Evolutionary conservation across 2,113 vertebrate species (phyloP), one percentile per base, ranked within the genome.

Genomic region (Morone saxatilis): DNA sequence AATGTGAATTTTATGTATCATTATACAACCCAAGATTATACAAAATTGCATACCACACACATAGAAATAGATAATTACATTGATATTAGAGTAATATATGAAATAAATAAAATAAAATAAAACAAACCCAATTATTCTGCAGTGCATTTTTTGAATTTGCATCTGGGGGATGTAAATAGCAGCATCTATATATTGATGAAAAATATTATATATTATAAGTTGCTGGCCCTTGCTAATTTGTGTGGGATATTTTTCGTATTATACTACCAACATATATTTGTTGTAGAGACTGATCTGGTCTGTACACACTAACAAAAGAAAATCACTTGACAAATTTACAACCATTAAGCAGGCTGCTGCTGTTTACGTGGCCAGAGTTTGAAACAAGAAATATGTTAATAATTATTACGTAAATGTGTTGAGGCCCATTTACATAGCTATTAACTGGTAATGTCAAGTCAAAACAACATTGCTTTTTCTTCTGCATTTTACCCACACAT

Each of bases 381-480:
- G n/a, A 66, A 86, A 61, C 57, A 11, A 38, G 17, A 56, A 65
- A 81, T 68, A 82, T 65, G 74, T 57, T 80, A 81, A 66, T 87
- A 71, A 74, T 40, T 9, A 60, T 11, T 12, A 45, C 53, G n/a
- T 83, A 25, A 89, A 77, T 85, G 54, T 66, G 54, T 77, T 51
- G 11, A 59, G 57, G 20, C 16, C 67, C 50, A 85, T 88, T 86
- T 88, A 77, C 67, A 83, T 83, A 71, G 59, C 76, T 60, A 81
- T 85, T 89, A 86, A 75, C 71, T 71, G 50, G 63, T 81, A 76
- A 86, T 88, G 65, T 82, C 6, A 76, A 80, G 60, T 78, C 53
- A 83, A 78, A 87, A 86, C 76, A 88, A 54, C 41, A 67, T 69
- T 85, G 65, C 9, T 78, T 40, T 86, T 75, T 67, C 41, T 41